Conservation (phyloP, 92 coral and sea anemone genomes). For the Epizoanthus illoricatus region DNA sequence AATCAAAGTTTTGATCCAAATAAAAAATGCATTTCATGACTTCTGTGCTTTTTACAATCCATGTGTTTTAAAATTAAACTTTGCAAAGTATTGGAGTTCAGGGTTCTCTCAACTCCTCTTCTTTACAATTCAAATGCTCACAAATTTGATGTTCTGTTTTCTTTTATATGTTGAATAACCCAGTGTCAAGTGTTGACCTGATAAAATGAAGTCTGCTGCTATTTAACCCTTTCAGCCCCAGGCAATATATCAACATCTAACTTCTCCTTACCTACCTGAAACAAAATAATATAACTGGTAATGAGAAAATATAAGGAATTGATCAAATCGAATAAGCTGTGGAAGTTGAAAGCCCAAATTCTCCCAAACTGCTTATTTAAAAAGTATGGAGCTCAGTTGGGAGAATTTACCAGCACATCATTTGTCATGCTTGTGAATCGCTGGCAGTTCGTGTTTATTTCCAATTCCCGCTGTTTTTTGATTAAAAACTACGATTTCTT, state of each 20-base stretch:
- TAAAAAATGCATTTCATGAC: too few relatives aligned
- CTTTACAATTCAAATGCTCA: slow-evolving; percentile 28
- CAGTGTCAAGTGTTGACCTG: too few relatives aligned
- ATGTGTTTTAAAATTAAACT: slow-evolving; percentile 19
- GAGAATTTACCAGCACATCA: slow-evolving; percentile 27
- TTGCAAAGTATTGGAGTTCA: slow-evolving; percentile 25
- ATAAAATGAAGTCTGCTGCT: too few relatives aligned
- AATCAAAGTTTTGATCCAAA: neutral
- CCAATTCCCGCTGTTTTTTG: too few relatives aligned
- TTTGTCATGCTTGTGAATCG: slow-evolving; percentile 5
- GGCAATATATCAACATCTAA: too few relatives aligned
- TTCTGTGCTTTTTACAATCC: slow-evolving; percentile 21
- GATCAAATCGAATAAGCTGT: slow-evolving; percentile 10
- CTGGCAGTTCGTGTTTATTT: too few relatives aligned
- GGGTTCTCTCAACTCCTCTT: slow-evolving; percentile 26
- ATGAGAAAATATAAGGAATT: slow-evolving; percentile 13
- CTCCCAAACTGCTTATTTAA: slow-evolving; percentile 27
- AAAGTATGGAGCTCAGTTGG: too few relatives aligned
- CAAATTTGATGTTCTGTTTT: neutral
- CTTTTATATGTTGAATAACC: too few relatives aligned
- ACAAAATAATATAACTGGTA: too few relatives aligned
- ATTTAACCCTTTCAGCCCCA: too few relatives aligned
- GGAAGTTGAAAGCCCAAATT: slow-evolving; percentile 25
- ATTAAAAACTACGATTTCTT: too few relatives aligned
- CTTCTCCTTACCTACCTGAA: too few relatives aligned